Conservation (phyloP, 2,113 vertebrate genomes). For the Phylloscopus trochiloides region DNA sequence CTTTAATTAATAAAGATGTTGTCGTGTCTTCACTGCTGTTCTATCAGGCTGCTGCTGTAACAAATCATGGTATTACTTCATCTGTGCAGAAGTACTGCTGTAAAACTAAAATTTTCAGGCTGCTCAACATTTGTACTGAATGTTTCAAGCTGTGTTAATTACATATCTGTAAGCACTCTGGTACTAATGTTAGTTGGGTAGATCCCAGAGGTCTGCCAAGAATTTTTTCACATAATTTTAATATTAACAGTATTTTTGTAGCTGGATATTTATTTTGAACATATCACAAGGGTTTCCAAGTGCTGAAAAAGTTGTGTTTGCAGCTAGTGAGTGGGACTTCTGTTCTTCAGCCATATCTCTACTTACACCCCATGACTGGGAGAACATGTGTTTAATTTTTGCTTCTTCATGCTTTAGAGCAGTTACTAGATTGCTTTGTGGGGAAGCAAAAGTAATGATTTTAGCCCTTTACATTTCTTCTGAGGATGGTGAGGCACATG, state of each 20-base stretch:
- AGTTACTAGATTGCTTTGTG: background rate
- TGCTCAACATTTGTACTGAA: background rate
- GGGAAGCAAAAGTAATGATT: background rate
- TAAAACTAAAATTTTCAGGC: constrained; percentile 21
- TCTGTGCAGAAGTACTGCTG: constrained; percentile 14
- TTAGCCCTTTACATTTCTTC: background rate
- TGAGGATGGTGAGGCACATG: background rate
- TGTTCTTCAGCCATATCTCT: background rate
- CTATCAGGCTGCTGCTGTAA: background rate
- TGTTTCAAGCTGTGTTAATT: constrained; percentile 36
- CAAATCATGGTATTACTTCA: background rate
- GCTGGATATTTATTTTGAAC: background rate
- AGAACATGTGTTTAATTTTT: background rate
- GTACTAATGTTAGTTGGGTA: background rate
- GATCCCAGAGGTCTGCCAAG: background rate
- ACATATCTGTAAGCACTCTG: background rate
- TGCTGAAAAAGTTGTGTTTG: background rate
- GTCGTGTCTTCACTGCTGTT: background rate
- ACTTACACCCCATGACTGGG: background rate
- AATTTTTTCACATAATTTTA: background rate
- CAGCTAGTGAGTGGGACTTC: background rate
- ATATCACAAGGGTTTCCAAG: background rate
- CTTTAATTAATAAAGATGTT: background rate
- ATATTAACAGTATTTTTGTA: constrained; percentile 1
- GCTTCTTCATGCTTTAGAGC: background rate